A percentile compares a stretch with the other conserved stretches of the same genome.
Evolutionary conservation across 2,888 invertebrate genomes (phyloP).

Genomic region (Agrenia bidenticulata): DNA sequence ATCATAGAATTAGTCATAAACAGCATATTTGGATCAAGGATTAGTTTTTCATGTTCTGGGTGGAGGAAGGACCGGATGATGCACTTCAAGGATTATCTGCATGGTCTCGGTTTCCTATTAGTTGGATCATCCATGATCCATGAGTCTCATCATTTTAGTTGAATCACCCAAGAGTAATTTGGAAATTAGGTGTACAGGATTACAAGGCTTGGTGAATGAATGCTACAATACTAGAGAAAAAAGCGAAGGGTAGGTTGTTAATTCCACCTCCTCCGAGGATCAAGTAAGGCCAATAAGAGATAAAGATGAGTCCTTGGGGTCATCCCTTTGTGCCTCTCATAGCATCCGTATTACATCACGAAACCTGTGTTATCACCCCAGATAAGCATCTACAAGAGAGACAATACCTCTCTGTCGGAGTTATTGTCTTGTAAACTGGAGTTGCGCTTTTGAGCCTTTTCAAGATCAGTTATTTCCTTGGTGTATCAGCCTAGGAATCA

Average conservation of each 20-base stretch:
- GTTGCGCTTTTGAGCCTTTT: constrained; percentile 4
- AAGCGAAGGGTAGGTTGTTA: neutral
- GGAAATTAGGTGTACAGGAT: neutral
- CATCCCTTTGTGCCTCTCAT: neutral
- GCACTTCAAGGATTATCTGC: too few species aligned
- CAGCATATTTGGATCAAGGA: too few species aligned
- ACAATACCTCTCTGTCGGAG: neutral
- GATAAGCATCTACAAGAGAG: neutral
- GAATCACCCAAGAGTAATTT: too few species aligned
- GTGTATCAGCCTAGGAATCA: too few species aligned
- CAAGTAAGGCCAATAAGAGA: constrained; percentile 5
- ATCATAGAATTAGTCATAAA: too few species aligned
- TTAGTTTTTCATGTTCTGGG: too few species aligned
- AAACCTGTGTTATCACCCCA: neutral
- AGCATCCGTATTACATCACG: neutral
- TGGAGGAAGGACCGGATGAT: too few species aligned
- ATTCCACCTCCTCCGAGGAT: constrained; percentile 3
- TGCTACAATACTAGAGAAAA: too few species aligned
- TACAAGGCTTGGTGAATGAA: neutral
- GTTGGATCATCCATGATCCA: too few species aligned
- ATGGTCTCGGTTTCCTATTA: too few species aligned
- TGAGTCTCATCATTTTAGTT: too few species aligned
- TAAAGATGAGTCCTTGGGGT: neutral
- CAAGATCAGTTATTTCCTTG: neutral
- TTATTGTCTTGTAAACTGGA: neutral